These are phyloP conservation scores for Callorhinus ursinus DNA, from an alignment of 2,113 vertebrate species.

Conservation along the genomic window DNA sequence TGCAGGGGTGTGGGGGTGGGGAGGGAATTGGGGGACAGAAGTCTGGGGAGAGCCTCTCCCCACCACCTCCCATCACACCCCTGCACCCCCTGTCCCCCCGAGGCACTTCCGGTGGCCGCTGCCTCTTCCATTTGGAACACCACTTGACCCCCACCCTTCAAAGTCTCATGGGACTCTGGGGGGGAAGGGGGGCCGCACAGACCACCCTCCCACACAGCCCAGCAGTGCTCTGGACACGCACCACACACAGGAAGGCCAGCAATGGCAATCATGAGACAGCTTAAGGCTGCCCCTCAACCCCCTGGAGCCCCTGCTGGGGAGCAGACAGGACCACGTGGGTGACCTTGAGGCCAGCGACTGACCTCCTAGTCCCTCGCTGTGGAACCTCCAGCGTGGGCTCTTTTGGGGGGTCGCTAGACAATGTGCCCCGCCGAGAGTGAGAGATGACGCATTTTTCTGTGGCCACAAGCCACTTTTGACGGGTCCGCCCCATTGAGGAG, in stretches of 20 bases:
- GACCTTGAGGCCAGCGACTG: not conserved
- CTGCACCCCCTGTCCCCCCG: not conserved
- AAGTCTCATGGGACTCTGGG: not conserved
- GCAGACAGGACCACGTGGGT: not conserved
- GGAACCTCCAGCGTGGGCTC: constrained; percentile 10
- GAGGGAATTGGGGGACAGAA: not conserved
- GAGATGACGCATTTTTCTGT: constrained; percentile 76
- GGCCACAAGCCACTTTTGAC: constrained; percentile 70
- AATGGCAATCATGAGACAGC: not conserved
- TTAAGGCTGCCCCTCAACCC: not conserved
- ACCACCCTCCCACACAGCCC: too few species aligned
- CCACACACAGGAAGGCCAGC: not conserved
- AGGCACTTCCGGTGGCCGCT: not conserved
- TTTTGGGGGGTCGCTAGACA: constrained; percentile 27
- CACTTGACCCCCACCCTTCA: not conserved
- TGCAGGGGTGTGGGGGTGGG: not conserved
- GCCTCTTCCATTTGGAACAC: not conserved
- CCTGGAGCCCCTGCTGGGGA: not conserved
- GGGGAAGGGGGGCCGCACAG: not conserved
- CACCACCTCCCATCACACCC: not conserved
- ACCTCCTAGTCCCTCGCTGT: not conserved
- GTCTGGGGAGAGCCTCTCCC: not conserved
- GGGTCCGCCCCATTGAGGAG: constrained; percentile 61
- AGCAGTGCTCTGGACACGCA: not conserved
- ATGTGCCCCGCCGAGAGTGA: not conserved